Conservation (phyloP, 2,113 vertebrate species). For the Todiramphus chloris region DNA sequence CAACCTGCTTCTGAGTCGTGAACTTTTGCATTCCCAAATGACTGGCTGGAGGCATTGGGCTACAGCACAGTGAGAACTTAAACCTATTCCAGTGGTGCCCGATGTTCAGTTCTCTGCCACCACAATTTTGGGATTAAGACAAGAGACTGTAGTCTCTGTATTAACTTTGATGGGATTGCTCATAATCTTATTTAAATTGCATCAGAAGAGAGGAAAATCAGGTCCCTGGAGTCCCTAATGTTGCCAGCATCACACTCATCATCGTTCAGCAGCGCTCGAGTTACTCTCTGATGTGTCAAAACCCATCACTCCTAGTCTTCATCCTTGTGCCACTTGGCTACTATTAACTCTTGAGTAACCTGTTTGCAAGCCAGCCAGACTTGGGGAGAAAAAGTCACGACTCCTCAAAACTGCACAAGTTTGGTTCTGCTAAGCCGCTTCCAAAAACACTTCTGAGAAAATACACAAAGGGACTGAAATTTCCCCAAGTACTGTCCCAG, state of each 20-base stretch:
- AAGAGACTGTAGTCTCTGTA: not conserved
- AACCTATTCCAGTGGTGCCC: not conserved
- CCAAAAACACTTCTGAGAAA: not conserved
- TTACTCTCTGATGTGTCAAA: not conserved
- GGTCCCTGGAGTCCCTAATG: not conserved
- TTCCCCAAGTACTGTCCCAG: not conserved
- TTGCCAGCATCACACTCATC: not conserved
- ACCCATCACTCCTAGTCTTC: not conserved
- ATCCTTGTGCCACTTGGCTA: not conserved
- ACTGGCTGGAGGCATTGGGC: not conserved
- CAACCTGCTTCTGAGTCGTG: not conserved
- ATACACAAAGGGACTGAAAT: not conserved
- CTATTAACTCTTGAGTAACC: not conserved
- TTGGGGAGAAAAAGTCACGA: not conserved
- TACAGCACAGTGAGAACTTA: not conserved
- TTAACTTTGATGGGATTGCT: not conserved
- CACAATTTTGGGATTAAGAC: not conserved
- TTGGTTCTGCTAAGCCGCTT: not conserved
- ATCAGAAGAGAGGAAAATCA: not conserved
- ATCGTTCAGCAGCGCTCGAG: accelerated
- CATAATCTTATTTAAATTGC: not conserved
- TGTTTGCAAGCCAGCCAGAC: not conserved
- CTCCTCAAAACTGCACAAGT: not conserved
- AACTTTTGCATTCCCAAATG: not conserved
- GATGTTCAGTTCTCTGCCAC: not conserved